A percentile compares a stretch with the other conserved stretches of the same genome.
Conservation (phyloP, 2,797 vertebrate genomes). For the Lithobates sylvaticus region DNA sequence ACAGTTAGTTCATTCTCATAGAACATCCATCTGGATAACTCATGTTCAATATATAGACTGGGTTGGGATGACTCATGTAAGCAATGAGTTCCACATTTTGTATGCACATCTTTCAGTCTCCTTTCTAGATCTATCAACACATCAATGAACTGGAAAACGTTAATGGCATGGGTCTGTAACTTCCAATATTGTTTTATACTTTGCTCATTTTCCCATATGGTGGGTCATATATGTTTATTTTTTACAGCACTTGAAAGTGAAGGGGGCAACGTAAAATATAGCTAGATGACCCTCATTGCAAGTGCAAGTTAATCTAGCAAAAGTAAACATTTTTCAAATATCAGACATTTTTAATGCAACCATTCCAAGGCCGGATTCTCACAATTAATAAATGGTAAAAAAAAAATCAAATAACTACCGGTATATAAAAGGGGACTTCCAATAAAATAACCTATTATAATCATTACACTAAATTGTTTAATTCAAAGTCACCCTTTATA, state of each 20-base stretch:
- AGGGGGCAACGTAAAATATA: neutral
- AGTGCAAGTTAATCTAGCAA: neutral
- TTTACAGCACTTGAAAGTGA: neutral
- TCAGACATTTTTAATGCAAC: neutral
- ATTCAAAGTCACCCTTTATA: too few species aligned
- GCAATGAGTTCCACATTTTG: slow-evolving; percentile 30
- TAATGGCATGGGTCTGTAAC: slow-evolving; percentile 33
- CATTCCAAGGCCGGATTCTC: neutral
- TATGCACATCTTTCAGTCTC: slow-evolving; percentile 2
- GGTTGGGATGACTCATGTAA: slow-evolving; percentile 16
- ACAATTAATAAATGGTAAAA: too few species aligned
- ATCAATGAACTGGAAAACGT: slow-evolving; percentile 30
- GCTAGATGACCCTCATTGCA: neutral
- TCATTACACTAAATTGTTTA: too few species aligned
- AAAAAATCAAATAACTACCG: too few species aligned
- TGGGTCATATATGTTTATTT: slow-evolving; percentile 9
- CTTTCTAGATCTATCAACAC: slow-evolving; percentile 24
- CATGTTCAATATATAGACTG: slow-evolving; percentile 21
- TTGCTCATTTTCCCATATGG: slow-evolving; percentile 2
- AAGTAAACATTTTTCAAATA: neutral
- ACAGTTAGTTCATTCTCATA: neutral
- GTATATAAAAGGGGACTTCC: too few species aligned
- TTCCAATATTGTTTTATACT: neutral
- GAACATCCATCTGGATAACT: slow-evolving; percentile 34
- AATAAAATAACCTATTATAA: too few species aligned